Evolutionary conservation across 1,140 invertebrate genomes (phyloP).

Genomic region (Lerema accius): DNA sequence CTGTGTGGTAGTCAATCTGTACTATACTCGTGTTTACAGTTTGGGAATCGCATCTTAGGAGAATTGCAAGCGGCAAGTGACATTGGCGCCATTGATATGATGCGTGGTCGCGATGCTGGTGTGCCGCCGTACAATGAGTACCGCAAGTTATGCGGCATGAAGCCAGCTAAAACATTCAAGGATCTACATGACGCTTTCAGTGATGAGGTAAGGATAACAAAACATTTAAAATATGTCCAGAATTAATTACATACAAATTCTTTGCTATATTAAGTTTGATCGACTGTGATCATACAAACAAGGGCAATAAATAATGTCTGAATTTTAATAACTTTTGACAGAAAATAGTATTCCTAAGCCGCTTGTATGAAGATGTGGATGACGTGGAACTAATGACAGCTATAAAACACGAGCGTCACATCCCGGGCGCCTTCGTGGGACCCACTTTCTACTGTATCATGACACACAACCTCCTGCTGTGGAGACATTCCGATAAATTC

Average conservation of each 20-base stretch:
- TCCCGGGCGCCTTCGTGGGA: constrained; percentile 86
- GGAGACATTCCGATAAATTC: constrained; percentile 87
- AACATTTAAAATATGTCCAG: too few species aligned
- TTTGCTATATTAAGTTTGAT: too few species aligned
- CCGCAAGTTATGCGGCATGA: constrained; percentile 85
- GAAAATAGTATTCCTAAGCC: constrained; percentile 74
- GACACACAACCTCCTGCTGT: constrained; percentile 87
- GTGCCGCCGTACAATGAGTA: constrained; percentile 87
- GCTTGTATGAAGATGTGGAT: constrained; percentile 84
- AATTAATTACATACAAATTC: too few species aligned
- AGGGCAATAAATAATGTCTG: too few species aligned
- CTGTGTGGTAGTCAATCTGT: too few species aligned
- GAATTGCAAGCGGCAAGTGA: constrained; percentile 60
- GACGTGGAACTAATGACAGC: constrained; percentile 92
- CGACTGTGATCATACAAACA: too few species aligned
- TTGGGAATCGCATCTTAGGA: constrained; percentile 40
- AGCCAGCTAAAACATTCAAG: constrained; percentile 78
- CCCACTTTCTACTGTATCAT: constrained; percentile 92
- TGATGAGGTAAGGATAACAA: constrained; percentile 74
- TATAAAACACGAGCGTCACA: constrained; percentile 86
- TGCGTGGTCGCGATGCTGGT: constrained; percentile 88
- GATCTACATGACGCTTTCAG: constrained; percentile 84
- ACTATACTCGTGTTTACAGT: too few species aligned
- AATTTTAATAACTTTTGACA: constrained; percentile 7
- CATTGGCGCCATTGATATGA: constrained; percentile 85